Conservation (phyloP, 2,888 invertebrate species). For the Apotomis capreana region DNA sequence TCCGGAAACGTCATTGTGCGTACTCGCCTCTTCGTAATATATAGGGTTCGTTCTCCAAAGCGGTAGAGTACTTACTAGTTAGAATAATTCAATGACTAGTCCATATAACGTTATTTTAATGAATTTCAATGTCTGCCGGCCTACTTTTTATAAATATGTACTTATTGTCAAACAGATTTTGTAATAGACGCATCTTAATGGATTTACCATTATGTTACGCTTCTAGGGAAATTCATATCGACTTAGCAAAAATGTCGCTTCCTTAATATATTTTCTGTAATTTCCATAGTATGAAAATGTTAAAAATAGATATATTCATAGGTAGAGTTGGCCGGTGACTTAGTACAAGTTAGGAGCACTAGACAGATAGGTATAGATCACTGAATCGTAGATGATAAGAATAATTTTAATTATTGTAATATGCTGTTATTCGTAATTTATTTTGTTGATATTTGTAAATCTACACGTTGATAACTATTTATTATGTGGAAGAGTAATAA, state of each 20-base stretch:
- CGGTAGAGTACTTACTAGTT: conserved; percentile 83
- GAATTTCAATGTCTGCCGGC: conserved; percentile 74
- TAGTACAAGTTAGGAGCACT: conserved; percentile 78
- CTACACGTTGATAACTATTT: conserved; percentile 83
- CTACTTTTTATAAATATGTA: conserved; percentile 42
- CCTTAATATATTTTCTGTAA: background rate
- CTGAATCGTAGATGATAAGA: conserved; percentile 68
- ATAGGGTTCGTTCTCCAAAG: conserved; percentile 76
- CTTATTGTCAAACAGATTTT: background rate
- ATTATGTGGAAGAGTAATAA: conserved; percentile 78
- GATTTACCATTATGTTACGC: background rate
- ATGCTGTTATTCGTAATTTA: conserved; percentile 84
- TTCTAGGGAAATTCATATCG: background rate
- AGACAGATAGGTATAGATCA: conserved; percentile 67
- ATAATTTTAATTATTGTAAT: conserved; percentile 76
- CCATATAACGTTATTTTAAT: conserved; percentile 80
- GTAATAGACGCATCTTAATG: background rate
- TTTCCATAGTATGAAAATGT: background rate
- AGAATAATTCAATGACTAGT: conserved; percentile 83
- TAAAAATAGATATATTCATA: conserved; percentile 1
- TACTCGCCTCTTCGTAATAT: conserved; percentile 60
- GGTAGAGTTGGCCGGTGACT: conserved; percentile 61
- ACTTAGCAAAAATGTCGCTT: background rate
- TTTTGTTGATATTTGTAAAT: conserved; percentile 84
- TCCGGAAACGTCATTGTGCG: conserved; percentile 55